These are phyloP conservation scores for Drosophila neoperkinsi DNA, from an alignment of 2,888 invertebrate species.

Conservation along the genomic window DNA sequence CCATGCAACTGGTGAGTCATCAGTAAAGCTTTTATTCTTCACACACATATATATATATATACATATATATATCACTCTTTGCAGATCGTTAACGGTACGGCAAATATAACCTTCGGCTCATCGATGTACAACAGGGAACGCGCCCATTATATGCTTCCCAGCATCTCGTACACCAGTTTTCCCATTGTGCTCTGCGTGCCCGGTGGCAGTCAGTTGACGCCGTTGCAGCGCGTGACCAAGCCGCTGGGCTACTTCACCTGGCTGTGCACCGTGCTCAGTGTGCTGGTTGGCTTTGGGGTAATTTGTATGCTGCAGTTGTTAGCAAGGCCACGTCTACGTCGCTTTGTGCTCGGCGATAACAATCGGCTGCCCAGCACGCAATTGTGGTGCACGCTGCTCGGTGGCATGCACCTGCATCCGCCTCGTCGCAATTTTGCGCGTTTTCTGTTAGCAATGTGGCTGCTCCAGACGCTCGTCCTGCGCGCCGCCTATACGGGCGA, in stretches of 20 bases:
- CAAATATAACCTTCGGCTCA: conserved; percentile 75
- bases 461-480: conserved; percentile 74
- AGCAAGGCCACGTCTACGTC: conserved; percentile 22
- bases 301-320: conserved; percentile 44
- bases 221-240: conserved; percentile 72
- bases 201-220: conserved; percentile 62
- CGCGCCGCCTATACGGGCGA: conserved; percentile 80
- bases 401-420: conserved; percentile 52
- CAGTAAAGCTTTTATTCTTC: background rate
- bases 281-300: conserved; percentile 58
- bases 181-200: conserved; percentile 75
- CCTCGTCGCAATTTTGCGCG: conserved; percentile 81
- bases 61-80: background rate
- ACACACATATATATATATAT: background rate
- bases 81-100: conserved; percentile 74
- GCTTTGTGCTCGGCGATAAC: conserved; percentile 70
- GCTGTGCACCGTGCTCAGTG: conserved; percentile 68
- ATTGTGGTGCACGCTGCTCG: conserved; percentile 69
- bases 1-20: conserved; percentile 71
- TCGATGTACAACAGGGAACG: conserved; percentile 66
- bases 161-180: conserved; percentile 69
- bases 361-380: conserved; percentile 73
- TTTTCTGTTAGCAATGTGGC: conserved; percentile 78
- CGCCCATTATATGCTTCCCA: conserved; percentile 65
- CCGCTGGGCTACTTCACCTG: conserved; percentile 79